Percentiles rank a stretch among this genome's conserved stretches.
Conservation (phyloP, 2,797 vertebrate species). For the Oceanodroma leucorhoa region DNA sequence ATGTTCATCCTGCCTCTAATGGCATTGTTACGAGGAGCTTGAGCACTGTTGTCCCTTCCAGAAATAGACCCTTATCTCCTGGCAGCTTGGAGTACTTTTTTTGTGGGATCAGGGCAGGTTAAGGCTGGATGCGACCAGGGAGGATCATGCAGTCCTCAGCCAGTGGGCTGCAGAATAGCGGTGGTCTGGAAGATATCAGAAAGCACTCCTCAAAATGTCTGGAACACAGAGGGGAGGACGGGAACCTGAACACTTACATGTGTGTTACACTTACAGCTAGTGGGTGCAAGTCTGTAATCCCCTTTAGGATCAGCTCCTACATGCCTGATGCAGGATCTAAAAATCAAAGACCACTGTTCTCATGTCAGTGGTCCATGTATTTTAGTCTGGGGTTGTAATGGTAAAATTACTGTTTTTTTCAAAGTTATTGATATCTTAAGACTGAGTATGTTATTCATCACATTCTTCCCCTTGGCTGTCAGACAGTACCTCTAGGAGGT, state of each 20-base stretch:
- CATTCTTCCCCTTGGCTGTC: not conserved
- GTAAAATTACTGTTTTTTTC: not conserved
- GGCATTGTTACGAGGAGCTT: not conserved
- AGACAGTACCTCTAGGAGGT: not conserved
- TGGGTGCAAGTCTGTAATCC: not conserved
- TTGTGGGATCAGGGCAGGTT: not conserved
- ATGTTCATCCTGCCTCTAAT: not conserved
- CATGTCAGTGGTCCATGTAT: not conserved
- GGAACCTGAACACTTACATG: not conserved
- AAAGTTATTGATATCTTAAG: not conserved
- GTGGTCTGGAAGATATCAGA: not conserved
- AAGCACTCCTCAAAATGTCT: not conserved
- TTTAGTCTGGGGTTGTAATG: not conserved
- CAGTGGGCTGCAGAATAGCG: not conserved
- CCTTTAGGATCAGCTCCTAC: not conserved
- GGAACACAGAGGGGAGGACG: accelerated
- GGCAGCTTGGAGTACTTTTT: not conserved
- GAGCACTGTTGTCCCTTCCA: not conserved
- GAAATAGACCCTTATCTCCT: not conserved
- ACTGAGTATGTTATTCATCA: not conserved
- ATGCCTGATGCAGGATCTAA: not conserved
- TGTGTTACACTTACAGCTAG: not conserved
- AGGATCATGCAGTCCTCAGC: not conserved
- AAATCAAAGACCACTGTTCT: not conserved
- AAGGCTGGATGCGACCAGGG: not conserved